Evolutionary conservation across 2,797 vertebrate genomes (phyloP).

Genomic region (Centropyge bicolor): DNA sequence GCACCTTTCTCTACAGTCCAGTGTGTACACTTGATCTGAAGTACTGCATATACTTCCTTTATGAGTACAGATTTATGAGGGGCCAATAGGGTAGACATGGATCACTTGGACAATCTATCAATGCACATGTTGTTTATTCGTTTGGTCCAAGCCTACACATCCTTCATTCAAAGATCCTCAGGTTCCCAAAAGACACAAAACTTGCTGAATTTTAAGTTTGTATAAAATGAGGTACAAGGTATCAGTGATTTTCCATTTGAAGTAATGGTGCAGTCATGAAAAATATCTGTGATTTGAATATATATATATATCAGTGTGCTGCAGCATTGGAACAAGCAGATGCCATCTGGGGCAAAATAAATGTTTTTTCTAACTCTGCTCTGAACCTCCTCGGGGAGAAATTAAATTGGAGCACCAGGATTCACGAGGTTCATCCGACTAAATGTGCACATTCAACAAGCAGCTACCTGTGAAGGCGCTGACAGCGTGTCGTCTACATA

Average conservation of each 20-base stretch:
- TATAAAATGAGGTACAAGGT: neutral
- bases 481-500: neutral
- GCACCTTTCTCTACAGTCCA: neutral
- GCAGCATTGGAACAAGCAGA: neutral
- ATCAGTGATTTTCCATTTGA: conserved; percentile 1
- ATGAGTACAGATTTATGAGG: neutral
- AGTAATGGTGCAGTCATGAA: neutral
- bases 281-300: neutral
- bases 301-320: neutral
- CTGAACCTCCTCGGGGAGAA: neutral
- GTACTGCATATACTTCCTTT: neutral
- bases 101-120: neutral
- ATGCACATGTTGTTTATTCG: neutral
- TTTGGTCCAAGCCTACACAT: neutral
- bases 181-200: neutral
- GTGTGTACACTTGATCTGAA: neutral
- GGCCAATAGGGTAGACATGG: neutral
- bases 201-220: neutral
- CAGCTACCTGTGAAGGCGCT: neutral
- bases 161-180: neutral
- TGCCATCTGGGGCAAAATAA: neutral
- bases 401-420: neutral
- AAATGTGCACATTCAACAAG: conserved; percentile 1
- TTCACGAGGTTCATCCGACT: neutral
- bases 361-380: neutral